These are phyloP conservation scores for Vidua chalybeata DNA, from an alignment of 2,113 vertebrate genomes.

Conservation along the genomic window DNA sequence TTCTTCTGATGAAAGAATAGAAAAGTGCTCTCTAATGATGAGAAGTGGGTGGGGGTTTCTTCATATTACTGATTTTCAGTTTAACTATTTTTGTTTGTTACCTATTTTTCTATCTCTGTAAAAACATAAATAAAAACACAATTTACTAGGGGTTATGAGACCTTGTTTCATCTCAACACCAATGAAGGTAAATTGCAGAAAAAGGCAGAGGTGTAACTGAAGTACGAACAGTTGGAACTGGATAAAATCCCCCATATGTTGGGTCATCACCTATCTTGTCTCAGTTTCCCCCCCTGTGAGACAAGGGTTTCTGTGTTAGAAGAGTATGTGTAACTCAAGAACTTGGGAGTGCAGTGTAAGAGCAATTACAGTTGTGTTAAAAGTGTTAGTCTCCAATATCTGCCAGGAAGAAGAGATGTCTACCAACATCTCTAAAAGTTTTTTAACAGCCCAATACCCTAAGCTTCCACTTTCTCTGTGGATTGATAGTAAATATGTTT, in stretches of 20 bases:
- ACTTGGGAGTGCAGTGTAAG: neutral
- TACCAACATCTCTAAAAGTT: neutral
- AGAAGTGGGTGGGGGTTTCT: neutral
- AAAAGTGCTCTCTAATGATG: neutral
- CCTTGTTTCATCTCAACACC: neutral
- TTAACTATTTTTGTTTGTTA: neutral
- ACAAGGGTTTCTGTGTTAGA: neutral
- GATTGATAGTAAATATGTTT: neutral
- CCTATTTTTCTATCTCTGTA: neutral
- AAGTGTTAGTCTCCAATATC: neutral
- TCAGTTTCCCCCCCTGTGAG: neutral
- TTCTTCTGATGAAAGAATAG: neutral
- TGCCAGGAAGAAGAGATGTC: neutral
- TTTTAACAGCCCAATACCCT: neutral
- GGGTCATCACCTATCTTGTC: neutral
- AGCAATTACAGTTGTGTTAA: neutral
- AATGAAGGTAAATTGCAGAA: neutral
- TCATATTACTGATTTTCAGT: neutral
- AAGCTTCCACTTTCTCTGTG: neutral
- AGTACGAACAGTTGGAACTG: neutral
- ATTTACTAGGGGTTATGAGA: neutral
- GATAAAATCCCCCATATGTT: neutral
- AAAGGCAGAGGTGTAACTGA: neutral
- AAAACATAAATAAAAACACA: neutral
- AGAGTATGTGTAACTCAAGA: neutral